Base-by-base conservation (phyloP, 1,140 invertebrate species). In the Manduca sexta region DNA sequence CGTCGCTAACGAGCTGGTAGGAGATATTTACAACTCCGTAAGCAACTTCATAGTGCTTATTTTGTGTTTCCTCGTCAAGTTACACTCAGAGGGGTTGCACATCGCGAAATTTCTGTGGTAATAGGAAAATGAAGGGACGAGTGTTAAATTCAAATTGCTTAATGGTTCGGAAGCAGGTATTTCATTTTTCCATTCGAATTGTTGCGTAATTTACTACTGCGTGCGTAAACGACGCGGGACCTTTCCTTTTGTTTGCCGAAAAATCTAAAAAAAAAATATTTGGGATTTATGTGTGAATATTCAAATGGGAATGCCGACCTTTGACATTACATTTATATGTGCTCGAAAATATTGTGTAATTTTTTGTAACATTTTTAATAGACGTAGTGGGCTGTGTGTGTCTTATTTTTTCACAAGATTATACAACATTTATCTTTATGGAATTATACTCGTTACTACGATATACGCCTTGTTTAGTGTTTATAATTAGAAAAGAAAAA, bases 81-180 rank as follows among this genome's bases (percentile, higher is more conserved):
- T 17, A 17, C 44, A 55, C 41, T 47, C 52, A 40, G 41, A 49
- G 42, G 48, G 50, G 40, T 49, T 34, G 50, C 43, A 56, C 56
- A 49, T 52, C 50, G 48, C 46, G n/a, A 48, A 64, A 61, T 61
- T 69, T 73, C 60, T 66, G 74, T 49, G 64, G 67, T 77, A 77
- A 81, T 73, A 72, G 71, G 69, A 77, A 79, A 81, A 82, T 77
- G 74, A 76, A 82, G 69, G 77, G 74, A 81, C 71, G 75, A 76
- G 75, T 83, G 79, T 78, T 74, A 83, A 83, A 83, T 83, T 81
- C 74, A 78, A 81, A 84, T 84, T 76, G 77, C 74, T 83, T 81
- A 84, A 84, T 84, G 79, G 81, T 63, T 69, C 64, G 74, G 67
- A 71, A 81, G 74, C 75, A 80, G 65, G 77, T 74, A 82, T 84